Percentiles rank a stretch among this genome's conserved stretches.
These are phyloP conservation scores for Plectus sambesii DNA, from an alignment of 1,140 invertebrate species.

Conservation along the genomic window DNA sequence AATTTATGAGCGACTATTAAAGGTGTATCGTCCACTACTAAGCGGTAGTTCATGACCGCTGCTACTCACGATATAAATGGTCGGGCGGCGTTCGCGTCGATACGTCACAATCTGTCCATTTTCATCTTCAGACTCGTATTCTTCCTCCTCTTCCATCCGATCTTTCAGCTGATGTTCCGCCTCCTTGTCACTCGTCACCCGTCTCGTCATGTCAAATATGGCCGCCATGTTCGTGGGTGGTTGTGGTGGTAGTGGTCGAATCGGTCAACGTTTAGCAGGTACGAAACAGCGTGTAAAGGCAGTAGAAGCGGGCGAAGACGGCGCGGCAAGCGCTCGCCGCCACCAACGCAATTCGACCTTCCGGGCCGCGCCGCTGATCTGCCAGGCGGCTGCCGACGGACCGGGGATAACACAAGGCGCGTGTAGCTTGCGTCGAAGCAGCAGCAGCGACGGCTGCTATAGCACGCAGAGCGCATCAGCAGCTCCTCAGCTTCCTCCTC, in stretches of 20 bases:
- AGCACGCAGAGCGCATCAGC: no score
- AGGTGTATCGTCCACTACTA: background rate
- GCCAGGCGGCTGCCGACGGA: no score
- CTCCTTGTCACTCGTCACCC: constrained; percentile 30
- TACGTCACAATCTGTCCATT: constrained; percentile 8
- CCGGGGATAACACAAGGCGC: no score
- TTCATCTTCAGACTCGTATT: constrained; percentile 1
- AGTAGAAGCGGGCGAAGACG: background rate
- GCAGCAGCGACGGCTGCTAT: no score
- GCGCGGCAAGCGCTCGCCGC: no score
- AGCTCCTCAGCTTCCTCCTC: no score
- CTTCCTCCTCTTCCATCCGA: constrained; percentile 13
- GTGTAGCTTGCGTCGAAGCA: no score
- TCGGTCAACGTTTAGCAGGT: background rate
- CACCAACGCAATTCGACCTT: background rate
- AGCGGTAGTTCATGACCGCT: constrained; percentile 3
- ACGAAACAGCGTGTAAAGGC: background rate
- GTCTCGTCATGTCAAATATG: constrained; percentile 31
- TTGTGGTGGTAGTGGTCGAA: constrained; percentile 3
- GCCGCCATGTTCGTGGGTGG: constrained; percentile 14
- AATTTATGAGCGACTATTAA: constrained; percentile 7
- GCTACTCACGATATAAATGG: background rate
- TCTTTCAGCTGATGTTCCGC: constrained; percentile 11
- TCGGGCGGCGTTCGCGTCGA: constrained; percentile 15
- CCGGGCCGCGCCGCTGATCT: background rate